Percentiles rank a stretch among this genome's conserved stretches.
phyloP scores from a whole-genome alignment of 2,797 vertebrate species.

The Varecia variegata region DNA sequence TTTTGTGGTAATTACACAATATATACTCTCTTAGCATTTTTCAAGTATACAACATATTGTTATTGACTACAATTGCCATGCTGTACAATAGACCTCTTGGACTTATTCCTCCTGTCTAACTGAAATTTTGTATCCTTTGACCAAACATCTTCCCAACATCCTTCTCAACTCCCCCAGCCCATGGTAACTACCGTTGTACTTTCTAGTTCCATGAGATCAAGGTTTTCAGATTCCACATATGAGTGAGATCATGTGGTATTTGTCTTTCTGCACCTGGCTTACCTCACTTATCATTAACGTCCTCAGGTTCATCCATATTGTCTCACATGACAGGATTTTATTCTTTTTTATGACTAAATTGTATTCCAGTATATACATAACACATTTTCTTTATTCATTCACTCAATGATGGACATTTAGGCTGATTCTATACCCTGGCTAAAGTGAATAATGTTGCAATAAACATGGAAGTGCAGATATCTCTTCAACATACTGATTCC shows the following conservation, averaged over 20 bases:
- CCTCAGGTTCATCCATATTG: neutral
- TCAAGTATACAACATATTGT: neutral
- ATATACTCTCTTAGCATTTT: neutral
- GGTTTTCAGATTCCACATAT: neutral
- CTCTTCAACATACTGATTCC: neutral
- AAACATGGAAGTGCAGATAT: neutral
- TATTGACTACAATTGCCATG: neutral
- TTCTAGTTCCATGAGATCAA: neutral
- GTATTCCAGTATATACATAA: neutral
- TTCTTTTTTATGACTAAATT: neutral
- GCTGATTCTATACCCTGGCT: neutral
- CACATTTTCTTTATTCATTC: neutral
- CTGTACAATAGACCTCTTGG: neutral
- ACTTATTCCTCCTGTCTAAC: neutral
- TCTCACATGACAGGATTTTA: neutral
- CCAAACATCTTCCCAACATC: neutral
- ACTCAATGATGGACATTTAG: neutral
- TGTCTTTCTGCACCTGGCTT: neutral
- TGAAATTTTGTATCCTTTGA: neutral
- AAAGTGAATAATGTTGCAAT: neutral
- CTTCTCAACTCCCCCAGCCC: rapidly evolving
- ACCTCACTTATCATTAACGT: neutral
- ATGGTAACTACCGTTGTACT: neutral
- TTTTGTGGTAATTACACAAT: neutral
- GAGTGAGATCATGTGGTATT: neutral